phyloP scores from a whole-genome alignment of 2,888 invertebrate species.

The Andrena bucephala region DNA sequence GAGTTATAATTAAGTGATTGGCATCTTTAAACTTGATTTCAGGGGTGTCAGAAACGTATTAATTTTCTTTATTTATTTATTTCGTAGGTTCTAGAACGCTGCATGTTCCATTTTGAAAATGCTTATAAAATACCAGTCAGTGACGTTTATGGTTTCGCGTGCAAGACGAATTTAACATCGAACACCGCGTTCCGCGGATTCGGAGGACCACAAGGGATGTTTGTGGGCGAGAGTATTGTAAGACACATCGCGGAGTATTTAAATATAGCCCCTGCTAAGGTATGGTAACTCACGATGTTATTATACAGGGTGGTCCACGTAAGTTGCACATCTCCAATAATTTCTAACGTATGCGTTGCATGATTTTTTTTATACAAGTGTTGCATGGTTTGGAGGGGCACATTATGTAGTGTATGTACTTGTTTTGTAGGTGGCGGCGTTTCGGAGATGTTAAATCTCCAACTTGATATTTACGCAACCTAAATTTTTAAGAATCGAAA shows the following conservation, averaged over 20 bases:
- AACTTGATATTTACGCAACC: too few species aligned
- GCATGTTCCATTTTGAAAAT: conserved; percentile 94
- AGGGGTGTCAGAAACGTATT: too few species aligned
- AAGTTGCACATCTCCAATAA: too few species aligned
- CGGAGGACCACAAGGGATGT: conserved; percentile 97
- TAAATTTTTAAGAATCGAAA: too few species aligned
- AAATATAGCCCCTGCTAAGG: conserved; percentile 88
- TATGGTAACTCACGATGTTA: conserved; percentile 78
- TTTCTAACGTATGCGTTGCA: too few species aligned
- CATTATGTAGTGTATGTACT: too few species aligned
- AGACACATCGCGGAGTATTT: conserved; percentile 91
- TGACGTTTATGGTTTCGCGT: conserved; percentile 90
- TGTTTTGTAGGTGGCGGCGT: too few species aligned
- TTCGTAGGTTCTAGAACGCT: conserved; percentile 91
- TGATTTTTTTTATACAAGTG: not conserved
- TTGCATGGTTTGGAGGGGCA: too few species aligned
- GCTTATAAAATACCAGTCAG: conserved; percentile 92
- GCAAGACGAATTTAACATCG: conserved; percentile 95
- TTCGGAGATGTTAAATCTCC: too few species aligned
- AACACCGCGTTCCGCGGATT: conserved; percentile 98
- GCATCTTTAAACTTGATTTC: too few species aligned
- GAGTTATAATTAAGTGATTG: conserved; percentile 57
- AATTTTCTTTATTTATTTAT: not conserved
- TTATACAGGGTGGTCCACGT: not conserved
- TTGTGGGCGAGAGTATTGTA: conserved; percentile 92